Base-by-base conservation (phyloP, 2,113 vertebrate genomes). In the Apaloderma vittatum region DNA sequence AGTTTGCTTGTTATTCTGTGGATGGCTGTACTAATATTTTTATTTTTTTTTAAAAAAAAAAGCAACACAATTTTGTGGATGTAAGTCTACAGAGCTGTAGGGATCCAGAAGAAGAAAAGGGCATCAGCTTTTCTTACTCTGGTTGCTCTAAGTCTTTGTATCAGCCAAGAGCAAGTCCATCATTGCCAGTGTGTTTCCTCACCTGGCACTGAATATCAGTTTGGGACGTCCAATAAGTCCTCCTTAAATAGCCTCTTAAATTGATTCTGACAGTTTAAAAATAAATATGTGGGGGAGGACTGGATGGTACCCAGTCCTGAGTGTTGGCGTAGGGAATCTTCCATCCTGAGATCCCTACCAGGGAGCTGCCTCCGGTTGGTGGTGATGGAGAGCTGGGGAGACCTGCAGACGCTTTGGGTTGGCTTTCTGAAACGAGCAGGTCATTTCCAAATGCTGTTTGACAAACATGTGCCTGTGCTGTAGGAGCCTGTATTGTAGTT, bases 221-320 rank as follows among this genome's bases (percentile, higher is more conserved):
- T 77, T 88, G 88, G 55, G 72, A 57, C 8, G 52, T 78, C 61
- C 70, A 57, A 8, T 36, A 77, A 95, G 40, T 91, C 73, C 37
- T 91, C 78, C 83, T 94, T 75, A 95, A 94, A 78, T 84, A 81
- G n/a, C 73, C 51, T 49, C 89, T 78, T 84, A 84, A 95, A 87
- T 72, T 63, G 32, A 89, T 96, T 96, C 65, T 91, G 80, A 87
- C 21, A 72, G 93, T 88, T 40, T 97, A 89, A 90, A 95, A 95
- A 93, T 90, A 90, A 71, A 87, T 87, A 15, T 83, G 74, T 55
- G 63, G 37, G 80, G 76, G 68, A 93, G 71, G 70, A 78, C 57
- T 92, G 75, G 55, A 46, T 40, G 55, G 46, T 92, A 54, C 63
- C 2, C 3, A 46, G 79, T 77, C 94, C 36, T 54, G 65, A 81